phyloP scores from a whole-genome alignment of 2,888 invertebrate genomes.

The Adineta ricciae region DNA sequence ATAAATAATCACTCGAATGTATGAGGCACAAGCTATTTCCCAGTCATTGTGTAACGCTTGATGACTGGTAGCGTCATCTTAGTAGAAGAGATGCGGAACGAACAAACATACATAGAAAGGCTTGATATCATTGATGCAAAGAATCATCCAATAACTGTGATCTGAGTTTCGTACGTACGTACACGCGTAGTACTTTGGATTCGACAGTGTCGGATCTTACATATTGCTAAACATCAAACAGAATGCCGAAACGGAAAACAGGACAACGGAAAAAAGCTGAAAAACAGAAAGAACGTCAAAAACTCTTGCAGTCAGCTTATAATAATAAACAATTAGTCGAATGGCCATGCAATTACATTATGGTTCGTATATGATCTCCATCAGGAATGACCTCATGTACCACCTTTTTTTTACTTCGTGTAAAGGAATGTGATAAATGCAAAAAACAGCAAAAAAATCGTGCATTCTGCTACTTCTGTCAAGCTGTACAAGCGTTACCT shows the following conservation, averaged over 20 bases:
- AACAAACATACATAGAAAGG: neutral
- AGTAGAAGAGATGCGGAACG: too few relatives aligned
- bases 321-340: constrained; percentile 63
- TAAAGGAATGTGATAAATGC: constrained; percentile 57
- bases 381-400: neutral
- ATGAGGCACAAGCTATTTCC: too few relatives aligned
- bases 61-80: too few relatives aligned
- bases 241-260: constrained; percentile 90
- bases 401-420: constrained; percentile 34
- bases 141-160: neutral
- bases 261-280: constrained; percentile 91
- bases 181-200: too few relatives aligned
- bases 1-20: too few relatives aligned
- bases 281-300: constrained; percentile 64
- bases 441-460: constrained; percentile 69
- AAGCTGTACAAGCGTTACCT: constrained; percentile 73
- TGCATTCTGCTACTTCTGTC: constrained; percentile 92
- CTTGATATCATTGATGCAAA: neutral
- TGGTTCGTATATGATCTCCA: constrained; percentile 49
- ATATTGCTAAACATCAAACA: neutral
- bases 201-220: too few relatives aligned
- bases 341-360: constrained; percentile 75
- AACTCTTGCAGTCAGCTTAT: constrained; percentile 42
- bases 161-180: neutral
- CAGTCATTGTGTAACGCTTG: too few relatives aligned